Base-by-base conservation (phyloP, 2,797 vertebrate species). In the Poecile montanus region DNA sequence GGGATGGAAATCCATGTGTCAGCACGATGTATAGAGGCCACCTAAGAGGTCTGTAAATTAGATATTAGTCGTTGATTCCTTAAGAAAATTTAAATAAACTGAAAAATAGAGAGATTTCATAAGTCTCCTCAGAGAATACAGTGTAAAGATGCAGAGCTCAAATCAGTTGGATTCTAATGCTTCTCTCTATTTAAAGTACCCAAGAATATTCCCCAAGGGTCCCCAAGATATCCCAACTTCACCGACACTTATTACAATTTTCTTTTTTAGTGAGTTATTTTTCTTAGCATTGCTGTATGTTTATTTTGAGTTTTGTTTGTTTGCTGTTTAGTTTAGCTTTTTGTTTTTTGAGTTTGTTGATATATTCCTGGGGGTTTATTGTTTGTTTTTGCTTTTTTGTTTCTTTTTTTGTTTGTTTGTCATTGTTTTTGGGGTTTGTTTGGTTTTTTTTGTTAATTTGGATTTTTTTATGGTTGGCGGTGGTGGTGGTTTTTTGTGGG, bases 381-480 rank as follows among this genome's bases (percentile, higher is more conserved):
- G 3, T 7, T 20, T 11, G 11, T 7, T 1, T 12, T 14, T 20
- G 7, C 8, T 13, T 9, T 12, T 4, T 53, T 10, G 6, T 10
- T 30, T 10, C 6, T 5, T 5, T 15, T 11, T 36, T 5, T 36
- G 36, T 36, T 18, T 4, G 32, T 58, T 50, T 21, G 38, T 40
- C 15, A 19, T 15, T 20, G 66, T 13, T 36, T 4, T 18, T 29
- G 18, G 10, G 38, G 13, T 6, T 10, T 29, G 5, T 51, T 48
- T 34, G 3, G 2, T 11, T 18, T 10, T 11, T 16, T 7, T 25
- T 11, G 11, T 5, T 1, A 40, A 40, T 17, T 12, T 6, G 1
- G 18, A 11, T 21, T 13, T 5, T 13, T 8, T 10, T 36, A 12
- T 40, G 38, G 38, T 10, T 40, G 38, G 13, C 4, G 4, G 9